Percentiles rank a stretch among this genome's conserved stretches.
phyloP scores from a whole-genome alignment of 2,113 vertebrate species.

The Calypte anna region DNA sequence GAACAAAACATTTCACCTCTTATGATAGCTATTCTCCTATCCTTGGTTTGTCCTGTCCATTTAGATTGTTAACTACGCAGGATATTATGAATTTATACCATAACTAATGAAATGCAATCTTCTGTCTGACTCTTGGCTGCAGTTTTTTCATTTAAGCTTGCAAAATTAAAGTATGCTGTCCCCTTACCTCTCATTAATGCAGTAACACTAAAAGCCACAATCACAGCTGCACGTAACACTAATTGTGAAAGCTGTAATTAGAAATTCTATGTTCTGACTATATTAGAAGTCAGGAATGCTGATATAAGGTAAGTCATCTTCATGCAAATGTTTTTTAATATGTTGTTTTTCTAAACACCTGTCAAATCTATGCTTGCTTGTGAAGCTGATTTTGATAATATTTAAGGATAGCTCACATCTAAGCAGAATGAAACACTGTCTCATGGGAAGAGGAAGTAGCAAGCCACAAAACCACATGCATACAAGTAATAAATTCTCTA shows the following conservation, averaged over 20 bases:
- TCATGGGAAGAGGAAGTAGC: background rate
- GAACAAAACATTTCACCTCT: background rate
- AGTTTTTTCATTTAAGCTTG: background rate
- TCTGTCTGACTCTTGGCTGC: background rate
- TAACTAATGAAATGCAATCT: background rate
- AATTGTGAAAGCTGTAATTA: background rate
- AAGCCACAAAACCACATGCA: background rate
- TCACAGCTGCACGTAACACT: background rate
- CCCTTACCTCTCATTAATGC: background rate
- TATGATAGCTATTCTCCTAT: background rate
- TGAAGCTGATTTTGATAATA: background rate
- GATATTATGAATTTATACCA: background rate
- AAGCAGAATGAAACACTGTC: background rate
- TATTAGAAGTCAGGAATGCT: background rate
- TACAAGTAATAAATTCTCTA: background rate
- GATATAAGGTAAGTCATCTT: background rate
- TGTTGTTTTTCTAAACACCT: background rate
- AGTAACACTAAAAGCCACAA: background rate
- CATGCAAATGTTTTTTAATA: background rate
- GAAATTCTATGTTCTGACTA: background rate
- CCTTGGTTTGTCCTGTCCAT: background rate
- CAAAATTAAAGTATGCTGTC: background rate
- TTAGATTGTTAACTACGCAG: background rate
- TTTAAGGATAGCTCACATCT: background rate
- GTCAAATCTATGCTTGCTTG: background rate